Conservation (phyloP, 2,888 invertebrate genomes). For the Charanyca ferruginea region DNA sequence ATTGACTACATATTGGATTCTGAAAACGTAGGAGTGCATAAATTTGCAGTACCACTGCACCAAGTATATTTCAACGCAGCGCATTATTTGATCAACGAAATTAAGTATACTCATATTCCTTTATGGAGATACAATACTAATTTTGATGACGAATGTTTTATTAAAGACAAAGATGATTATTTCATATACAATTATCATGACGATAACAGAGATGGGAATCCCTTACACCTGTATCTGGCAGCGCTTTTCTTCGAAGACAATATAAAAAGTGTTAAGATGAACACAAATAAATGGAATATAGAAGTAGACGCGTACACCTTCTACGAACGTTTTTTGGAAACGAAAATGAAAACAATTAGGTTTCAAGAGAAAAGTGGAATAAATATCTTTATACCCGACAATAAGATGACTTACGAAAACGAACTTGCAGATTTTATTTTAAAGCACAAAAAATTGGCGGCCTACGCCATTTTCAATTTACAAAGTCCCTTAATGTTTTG, state of each 20-base stretch:
- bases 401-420: conserved; percentile 31
- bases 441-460: conserved; percentile 49
- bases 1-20: background rate
- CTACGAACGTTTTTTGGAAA: conserved; percentile 49
- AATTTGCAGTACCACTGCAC: conserved; percentile 9
- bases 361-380: background rate
- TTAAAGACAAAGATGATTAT: background rate
- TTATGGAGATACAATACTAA: background rate
- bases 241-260: conserved; percentile 36
- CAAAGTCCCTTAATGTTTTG: conserved; percentile 11
- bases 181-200: background rate
- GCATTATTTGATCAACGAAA: background rate
- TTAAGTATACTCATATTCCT: conserved; percentile 6
- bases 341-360: conserved; percentile 28
- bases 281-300: background rate
- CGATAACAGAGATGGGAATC: conserved; percentile 6
- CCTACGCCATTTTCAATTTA: conserved; percentile 33
- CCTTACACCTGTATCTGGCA: conserved; percentile 48
- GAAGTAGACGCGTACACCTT: conserved; percentile 24
- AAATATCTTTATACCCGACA: conserved; percentile 18
- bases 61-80: background rate
- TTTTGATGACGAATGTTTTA: background rate
- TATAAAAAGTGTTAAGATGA: conserved; percentile 15
- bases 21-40: background rate
- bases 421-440: conserved; percentile 39